A percentile compares a stretch with the other conserved stretches of the same genome.
These are phyloP conservation scores for Megalurothrips usitatus DNA, from an alignment of 2,888 invertebrate species.

Conservation along the genomic window DNA sequence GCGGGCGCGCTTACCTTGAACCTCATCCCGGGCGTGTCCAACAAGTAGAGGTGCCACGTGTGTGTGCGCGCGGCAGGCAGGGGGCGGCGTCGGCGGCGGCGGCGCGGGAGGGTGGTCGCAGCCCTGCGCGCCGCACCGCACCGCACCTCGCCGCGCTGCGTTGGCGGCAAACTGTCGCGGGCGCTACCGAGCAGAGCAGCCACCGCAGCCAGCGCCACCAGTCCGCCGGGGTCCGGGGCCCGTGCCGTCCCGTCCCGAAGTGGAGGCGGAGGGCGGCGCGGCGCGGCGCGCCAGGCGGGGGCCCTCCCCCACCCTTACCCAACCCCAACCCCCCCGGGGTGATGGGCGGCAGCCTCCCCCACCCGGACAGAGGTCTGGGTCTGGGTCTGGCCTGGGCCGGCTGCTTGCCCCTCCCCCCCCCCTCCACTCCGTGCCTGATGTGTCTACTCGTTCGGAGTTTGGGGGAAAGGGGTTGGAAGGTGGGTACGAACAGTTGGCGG, in stretches of 20 bases:
- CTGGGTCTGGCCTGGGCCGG: too few species aligned
- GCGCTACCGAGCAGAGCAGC: too few species aligned
- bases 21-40: background rate
- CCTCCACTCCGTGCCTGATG: too few species aligned
- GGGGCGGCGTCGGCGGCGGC: background rate
- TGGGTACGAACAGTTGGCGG: constrained; percentile 2
- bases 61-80: background rate
- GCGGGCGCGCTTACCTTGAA: background rate
- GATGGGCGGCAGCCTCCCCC: background rate
- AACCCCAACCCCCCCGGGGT: background rate
- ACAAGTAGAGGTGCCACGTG: background rate
- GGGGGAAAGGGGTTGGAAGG: background rate
- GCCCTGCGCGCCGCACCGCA: background rate
- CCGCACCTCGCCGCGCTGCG: background rate
- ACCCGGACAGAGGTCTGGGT: too few species aligned
- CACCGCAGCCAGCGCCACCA: too few species aligned
- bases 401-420: too few species aligned
- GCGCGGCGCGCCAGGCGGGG: background rate
- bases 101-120: background rate
- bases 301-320: background rate
- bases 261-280: too few species aligned
- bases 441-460: background rate
- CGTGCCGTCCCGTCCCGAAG: too few species aligned
- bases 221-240: too few species aligned
- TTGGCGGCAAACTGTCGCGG: too few species aligned